These are phyloP conservation scores for Vimba vimba DNA, from an alignment of 2,113 vertebrate genomes.

Conservation along the genomic window DNA sequence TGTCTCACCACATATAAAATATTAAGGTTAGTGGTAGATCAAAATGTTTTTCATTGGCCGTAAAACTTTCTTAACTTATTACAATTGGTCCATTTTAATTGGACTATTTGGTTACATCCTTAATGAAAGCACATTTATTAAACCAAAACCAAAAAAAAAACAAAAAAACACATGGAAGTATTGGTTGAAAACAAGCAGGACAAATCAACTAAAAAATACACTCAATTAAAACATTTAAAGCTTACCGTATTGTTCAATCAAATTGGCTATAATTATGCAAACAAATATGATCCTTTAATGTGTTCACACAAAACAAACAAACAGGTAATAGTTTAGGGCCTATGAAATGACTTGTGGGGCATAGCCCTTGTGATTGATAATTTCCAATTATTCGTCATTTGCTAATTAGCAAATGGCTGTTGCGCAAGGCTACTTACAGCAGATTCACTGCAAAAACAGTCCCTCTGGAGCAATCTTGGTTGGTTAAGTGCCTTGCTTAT, in stretches of 20 bases:
- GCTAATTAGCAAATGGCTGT: not conserved
- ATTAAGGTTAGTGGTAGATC: not conserved
- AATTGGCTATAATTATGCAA: not conserved
- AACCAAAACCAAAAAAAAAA: not conserved
- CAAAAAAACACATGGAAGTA: not conserved
- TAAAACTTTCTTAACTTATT: not conserved
- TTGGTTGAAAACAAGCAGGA: not conserved
- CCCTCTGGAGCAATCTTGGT: not conserved
- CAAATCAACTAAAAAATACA: not conserved
- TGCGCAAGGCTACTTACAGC: not conserved
- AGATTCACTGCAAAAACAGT: not conserved
- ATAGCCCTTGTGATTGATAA: not conserved
- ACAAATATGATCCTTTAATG: conserved; percentile 4
- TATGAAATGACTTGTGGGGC: not conserved
- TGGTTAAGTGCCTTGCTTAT: not conserved
- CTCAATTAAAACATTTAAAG: not conserved
- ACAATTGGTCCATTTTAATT: not conserved
- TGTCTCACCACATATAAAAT: too few relatives aligned
- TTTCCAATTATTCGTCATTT: conserved; percentile 3
- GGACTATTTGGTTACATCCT: not conserved
- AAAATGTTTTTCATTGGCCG: not conserved
- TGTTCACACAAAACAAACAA: not conserved
- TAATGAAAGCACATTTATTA: not conserved
- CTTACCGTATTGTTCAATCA: not conserved
- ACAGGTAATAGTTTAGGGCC: not conserved